Evolutionary conservation across 2,797 vertebrate species (phyloP).

Genomic region (Borostomias antarcticus): DNA sequence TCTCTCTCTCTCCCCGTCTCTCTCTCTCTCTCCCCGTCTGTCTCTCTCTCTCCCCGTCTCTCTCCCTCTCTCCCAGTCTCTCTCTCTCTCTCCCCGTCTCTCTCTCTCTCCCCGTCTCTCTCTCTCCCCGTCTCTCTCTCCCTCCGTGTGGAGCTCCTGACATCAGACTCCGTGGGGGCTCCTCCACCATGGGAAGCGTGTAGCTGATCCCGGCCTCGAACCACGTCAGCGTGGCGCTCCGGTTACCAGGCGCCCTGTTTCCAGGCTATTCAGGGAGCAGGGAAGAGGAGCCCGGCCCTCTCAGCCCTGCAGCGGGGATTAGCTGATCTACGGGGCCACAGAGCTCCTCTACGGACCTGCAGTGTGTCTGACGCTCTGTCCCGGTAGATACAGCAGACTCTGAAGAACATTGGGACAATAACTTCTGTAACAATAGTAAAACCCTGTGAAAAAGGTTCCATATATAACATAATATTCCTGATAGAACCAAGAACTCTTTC

Average conservation of each 20-base stretch:
- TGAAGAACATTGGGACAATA: neutral
- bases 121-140: too few relatives aligned
- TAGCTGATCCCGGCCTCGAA: too few relatives aligned
- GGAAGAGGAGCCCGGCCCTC: constrained; percentile 59
- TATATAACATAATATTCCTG: too few relatives aligned
- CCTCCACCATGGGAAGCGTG: constrained; percentile 66
- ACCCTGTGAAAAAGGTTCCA: too few relatives aligned
- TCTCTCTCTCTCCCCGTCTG: too few relatives aligned
- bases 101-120: too few relatives aligned
- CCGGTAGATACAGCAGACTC: neutral
- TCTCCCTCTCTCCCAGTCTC: too few relatives aligned
- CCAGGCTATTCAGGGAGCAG: constrained; percentile 58
- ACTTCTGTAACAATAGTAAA: too few relatives aligned
- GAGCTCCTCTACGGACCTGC: neutral
- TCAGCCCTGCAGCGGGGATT: constrained; percentile 55
- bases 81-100: too few relatives aligned
- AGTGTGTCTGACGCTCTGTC: neutral
- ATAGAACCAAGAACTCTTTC: too few relatives aligned
- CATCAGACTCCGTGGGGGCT: constrained; percentile 61
- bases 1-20: too few relatives aligned
- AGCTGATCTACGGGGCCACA: neutral
- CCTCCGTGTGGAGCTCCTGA: constrained; percentile 56
- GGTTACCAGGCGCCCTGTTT: constrained; percentile 65
- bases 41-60: too few relatives aligned
- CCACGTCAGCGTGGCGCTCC: constrained; percentile 59